Base-by-base conservation (phyloP, 1,140 invertebrate species). In the Drosophila orosa region DNA sequence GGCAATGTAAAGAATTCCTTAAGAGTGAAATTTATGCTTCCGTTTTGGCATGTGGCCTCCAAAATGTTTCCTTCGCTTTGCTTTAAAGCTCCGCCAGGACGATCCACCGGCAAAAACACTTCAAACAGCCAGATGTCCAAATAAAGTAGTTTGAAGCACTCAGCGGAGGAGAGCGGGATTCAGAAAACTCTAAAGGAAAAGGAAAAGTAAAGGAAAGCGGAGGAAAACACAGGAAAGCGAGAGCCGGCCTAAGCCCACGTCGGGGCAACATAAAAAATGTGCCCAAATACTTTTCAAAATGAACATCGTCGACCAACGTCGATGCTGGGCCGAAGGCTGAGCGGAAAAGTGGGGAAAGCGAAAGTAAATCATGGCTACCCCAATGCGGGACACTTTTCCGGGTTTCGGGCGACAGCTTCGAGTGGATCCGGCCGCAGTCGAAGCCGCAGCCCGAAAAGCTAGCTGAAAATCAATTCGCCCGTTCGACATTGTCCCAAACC, bases 131-230 rank as follows among this genome's bases (percentile, higher is more conserved):
- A 71, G 66, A 71, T 71, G 68, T 72, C 79, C 58, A 68, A 86
- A 89, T 86, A 86, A 86, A 89, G 83, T 87, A 87, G 84, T 87
- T 89, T 67, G 67, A 69, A 89, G 65, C 55, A 56, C 40, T 35
- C 40, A 33, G 35, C 50, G 17, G 13, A 15, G 22, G 17, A 39
- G 15, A 6, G 47, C 24, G 15, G 24, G 24, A 57, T 13, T 33
- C 10, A 22, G 31, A 29, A 35, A 66, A 1, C 8, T 50, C 10
- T 3, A 12, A 44, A 22, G 31, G 24, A 31, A 24, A 24, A 69
- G 63, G 56, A 39, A 61, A 65, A 17, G 15, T 9, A 10, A 17
- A 27, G 27, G 48, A 31, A 17, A 24, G 40, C n/a, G 19, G 2
- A 15, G 3, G 35, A 47, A 40, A 47, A 15, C 25, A 22, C n/a